Percentiles rank a stretch among this genome's conserved stretches.
These are phyloP conservation scores for Pristionchus maxplancki DNA, from an alignment of 2,888 invertebrate species.

Conservation along the genomic window DNA sequence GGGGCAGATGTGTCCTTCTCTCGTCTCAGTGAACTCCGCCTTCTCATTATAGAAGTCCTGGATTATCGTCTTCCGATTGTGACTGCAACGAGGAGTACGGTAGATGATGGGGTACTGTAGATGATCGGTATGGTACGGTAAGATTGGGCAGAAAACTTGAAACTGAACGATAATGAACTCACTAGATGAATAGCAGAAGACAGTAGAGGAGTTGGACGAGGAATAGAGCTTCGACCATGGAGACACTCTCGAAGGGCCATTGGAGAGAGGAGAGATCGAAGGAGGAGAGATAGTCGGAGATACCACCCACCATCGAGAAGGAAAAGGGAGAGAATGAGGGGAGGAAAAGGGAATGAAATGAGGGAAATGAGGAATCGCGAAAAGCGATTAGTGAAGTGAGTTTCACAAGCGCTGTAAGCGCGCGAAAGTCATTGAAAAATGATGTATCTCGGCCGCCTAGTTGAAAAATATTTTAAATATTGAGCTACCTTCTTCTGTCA, in stretches of 20 bases:
- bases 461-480: too few relatives aligned
- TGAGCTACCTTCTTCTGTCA: too few relatives aligned
- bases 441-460: not conserved
- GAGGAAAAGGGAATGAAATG: not conserved
- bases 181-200: slow-evolving; percentile 23
- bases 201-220: slow-evolving; percentile 20
- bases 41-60: slow-evolving; percentile 28
- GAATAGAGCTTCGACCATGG: slow-evolving; percentile 4
- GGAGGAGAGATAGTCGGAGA: not conserved
- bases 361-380: not conserved
- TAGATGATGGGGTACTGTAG: not conserved
- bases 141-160: too few relatives aligned
- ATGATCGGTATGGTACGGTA: not conserved
- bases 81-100: not conserved
- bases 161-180: not conserved
- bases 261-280: not conserved
- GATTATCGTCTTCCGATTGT: slow-evolving; percentile 29
- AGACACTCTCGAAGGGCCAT: slow-evolving; percentile 4
- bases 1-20: slow-evolving; percentile 31
- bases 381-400: not conserved
- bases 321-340: not conserved
- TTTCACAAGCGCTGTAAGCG: not conserved
- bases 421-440: not conserved
- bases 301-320: slow-evolving; percentile 8
- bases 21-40: not conserved